Conservation (phyloP, 2,888 invertebrate genomes). For the Drosophila anomalata region DNA sequence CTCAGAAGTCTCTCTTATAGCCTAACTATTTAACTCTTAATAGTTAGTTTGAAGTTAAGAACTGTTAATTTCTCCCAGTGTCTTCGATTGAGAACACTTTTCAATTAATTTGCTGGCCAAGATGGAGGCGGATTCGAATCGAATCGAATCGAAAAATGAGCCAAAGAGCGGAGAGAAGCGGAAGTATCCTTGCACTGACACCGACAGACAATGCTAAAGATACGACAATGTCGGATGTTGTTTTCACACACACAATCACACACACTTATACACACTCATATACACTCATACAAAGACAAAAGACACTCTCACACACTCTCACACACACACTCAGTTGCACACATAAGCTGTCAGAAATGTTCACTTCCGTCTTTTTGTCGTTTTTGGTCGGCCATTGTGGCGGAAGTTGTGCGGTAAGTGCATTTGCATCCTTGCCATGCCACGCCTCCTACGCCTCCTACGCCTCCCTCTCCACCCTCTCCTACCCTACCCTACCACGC, state of each 20-base stretch:
- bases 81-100: conserved; percentile 40
- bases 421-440: conserved; percentile 58
- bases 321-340: conserved; percentile 10
- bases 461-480: conserved; percentile 5
- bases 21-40: too few relatives aligned
- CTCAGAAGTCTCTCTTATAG: too few relatives aligned
- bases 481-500: conserved; percentile 5
- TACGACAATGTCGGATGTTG: conserved; percentile 44
- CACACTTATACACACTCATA: conserved; percentile 3
- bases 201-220: conserved; percentile 57
- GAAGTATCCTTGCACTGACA: conserved; percentile 56
- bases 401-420: conserved; percentile 73
- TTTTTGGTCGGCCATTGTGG: conserved; percentile 52
- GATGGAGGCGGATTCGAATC: conserved; percentile 17
- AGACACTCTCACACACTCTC: conserved; percentile 14
- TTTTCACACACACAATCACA: conserved; percentile 19
- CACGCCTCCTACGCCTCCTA: neutral
- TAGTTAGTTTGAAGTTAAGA: too few relatives aligned
- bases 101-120: conserved; percentile 58
- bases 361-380: conserved; percentile 68
- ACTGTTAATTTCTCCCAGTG: neutral
- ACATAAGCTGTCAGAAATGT: conserved; percentile 59
- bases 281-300: conserved; percentile 6
- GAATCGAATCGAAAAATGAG: conserved; percentile 24
- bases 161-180: conserved; percentile 8